These are phyloP conservation scores for Eonycteris spelaea DNA, from an alignment of 2,113 vertebrate genomes.

Conservation along the genomic window DNA sequence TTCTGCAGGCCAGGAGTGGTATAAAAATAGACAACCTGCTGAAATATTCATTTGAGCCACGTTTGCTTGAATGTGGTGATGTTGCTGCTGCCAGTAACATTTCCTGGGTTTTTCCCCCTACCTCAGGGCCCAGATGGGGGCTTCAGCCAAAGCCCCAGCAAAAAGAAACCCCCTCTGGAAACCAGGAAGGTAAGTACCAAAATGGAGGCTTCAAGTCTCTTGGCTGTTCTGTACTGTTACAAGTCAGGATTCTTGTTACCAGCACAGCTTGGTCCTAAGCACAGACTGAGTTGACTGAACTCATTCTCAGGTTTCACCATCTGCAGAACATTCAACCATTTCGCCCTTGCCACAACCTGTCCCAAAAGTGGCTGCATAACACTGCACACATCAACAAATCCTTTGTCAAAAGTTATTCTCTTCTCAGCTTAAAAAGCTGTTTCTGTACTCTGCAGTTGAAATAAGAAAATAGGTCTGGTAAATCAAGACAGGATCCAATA, in stretches of 20 bases:
- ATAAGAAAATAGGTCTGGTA: conserved; percentile 31
- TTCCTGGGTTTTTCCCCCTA: conserved; percentile 50
- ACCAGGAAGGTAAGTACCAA: conserved; percentile 55
- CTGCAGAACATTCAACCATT: neutral
- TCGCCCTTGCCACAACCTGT: neutral
- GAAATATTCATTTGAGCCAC: conserved; percentile 70
- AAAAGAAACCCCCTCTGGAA: conserved; percentile 26
- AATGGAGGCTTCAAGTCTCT: neutral
- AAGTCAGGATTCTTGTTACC: neutral
- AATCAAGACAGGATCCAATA: neutral
- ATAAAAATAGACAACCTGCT: conserved; percentile 70
- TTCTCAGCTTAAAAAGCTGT: conserved; percentile 8
- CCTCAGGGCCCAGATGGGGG: conserved; percentile 39
- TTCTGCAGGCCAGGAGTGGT: conserved; percentile 42
- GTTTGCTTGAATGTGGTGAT: conserved; percentile 64
- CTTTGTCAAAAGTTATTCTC: neutral
- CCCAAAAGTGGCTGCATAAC: neutral
- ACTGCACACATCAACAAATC: neutral
- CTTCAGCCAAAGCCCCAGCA: conserved; percentile 7
- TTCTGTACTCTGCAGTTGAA: neutral
- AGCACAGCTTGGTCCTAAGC: neutral
- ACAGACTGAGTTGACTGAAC: neutral
- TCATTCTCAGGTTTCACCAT: neutral
- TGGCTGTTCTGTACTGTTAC: neutral
- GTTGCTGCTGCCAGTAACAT: conserved; percentile 46